Percentiles rank a stretch among this genome's conserved stretches.
Evolutionary conservation across 2,888 invertebrate genomes (phyloP).

Genomic region (Nephrotoma guestfalica): DNA sequence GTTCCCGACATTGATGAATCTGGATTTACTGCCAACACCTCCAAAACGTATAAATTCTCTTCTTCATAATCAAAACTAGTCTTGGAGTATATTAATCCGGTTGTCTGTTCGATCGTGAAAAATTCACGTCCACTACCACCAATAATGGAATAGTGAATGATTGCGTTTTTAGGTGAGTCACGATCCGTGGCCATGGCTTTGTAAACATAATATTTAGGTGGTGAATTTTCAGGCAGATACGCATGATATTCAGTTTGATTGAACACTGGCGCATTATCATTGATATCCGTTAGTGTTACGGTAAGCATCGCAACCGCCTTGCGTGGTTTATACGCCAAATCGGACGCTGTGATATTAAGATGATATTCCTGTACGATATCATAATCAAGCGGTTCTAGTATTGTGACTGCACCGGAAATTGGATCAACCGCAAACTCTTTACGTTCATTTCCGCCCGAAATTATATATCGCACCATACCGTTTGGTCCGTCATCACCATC

Average conservation of each 20-base stretch:
- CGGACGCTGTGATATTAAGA: slow-evolving; percentile 74
- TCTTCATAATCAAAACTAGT: slow-evolving; percentile 80
- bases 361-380: slow-evolving; percentile 73
- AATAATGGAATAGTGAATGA: slow-evolving; percentile 68
- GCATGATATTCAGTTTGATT: slow-evolving; percentile 63
- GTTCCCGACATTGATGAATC: slow-evolving; percentile 66
- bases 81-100: slow-evolving; percentile 61
- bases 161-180: slow-evolving; percentile 77
- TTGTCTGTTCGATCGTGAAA: slow-evolving; percentile 62
- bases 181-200: slow-evolving; percentile 64
- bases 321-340: slow-evolving; percentile 67
- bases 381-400: slow-evolving; percentile 68
- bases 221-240: slow-evolving; percentile 69
- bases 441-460: slow-evolving; percentile 68
- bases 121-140: slow-evolving; percentile 58
- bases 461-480: slow-evolving; percentile 71
- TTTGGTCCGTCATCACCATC: slow-evolving; percentile 83
- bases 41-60: slow-evolving; percentile 53
- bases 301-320: slow-evolving; percentile 67
- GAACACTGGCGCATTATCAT: slow-evolving; percentile 83
- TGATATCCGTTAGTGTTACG: slow-evolving; percentile 80
- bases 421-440: slow-evolving; percentile 68
- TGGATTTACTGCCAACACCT: slow-evolving; percentile 75
- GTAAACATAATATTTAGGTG: slow-evolving; percentile 57
- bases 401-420: slow-evolving; percentile 62